These are phyloP conservation scores for Casuarius casuarius DNA, from an alignment of 2,113 vertebrate genomes.

Conservation along the genomic window DNA sequence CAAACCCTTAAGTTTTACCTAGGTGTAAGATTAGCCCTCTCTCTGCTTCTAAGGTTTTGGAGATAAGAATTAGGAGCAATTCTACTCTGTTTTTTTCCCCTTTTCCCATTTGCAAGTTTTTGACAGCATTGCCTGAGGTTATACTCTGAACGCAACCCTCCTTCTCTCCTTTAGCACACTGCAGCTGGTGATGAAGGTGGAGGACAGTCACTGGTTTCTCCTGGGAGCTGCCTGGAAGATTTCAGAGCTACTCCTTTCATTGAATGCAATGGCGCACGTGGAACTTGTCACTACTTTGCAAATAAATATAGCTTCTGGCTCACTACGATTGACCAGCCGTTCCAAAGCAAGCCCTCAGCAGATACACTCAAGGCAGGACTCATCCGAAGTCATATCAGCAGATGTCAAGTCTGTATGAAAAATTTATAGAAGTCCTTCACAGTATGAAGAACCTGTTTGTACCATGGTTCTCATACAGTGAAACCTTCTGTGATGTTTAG, in stretches of 20 bases:
- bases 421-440: slow-evolving; percentile 84
- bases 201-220: slow-evolving; percentile 94
- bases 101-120: background rate
- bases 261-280: slow-evolving; percentile 94
- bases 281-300: slow-evolving; percentile 96
- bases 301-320: slow-evolving; percentile 99
- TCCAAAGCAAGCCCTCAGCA: slow-evolving; percentile 82
- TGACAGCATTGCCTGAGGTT: background rate
- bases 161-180: slow-evolving; percentile 85
- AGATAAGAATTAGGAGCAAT: background rate
- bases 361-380: slow-evolving; percentile 96
- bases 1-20: background rate
- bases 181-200: slow-evolving; percentile 94
- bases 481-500: background rate
- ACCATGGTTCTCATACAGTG: background rate
- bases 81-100: background rate
- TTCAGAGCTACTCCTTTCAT: slow-evolving; percentile 97
- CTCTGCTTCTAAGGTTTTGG: background rate
- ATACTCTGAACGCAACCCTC: background rate
- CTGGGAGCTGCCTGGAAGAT: slow-evolving; percentile 96
- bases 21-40: background rate
- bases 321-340: slow-evolving; percentile 85
- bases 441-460: background rate
- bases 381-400: slow-evolving; percentile 92
- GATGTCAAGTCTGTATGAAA: slow-evolving; percentile 99